Percentiles rank a stretch among this genome's conserved stretches.
Evolutionary conservation across 2,888 invertebrate genomes (phyloP).

Genomic region (Chloroclysta siterata): DNA sequence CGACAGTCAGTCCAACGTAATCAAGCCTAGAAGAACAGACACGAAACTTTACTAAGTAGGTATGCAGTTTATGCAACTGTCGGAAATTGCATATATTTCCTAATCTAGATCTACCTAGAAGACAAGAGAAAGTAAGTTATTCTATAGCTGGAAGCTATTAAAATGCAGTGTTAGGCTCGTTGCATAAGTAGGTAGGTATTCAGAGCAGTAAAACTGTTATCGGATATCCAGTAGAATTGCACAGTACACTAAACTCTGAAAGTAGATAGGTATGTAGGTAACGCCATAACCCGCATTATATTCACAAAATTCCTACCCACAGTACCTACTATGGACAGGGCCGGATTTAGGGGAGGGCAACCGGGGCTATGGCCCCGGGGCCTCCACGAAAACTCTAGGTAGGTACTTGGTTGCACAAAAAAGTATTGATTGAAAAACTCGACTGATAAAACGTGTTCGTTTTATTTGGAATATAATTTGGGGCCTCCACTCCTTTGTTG

Average conservation of each 20-base stretch:
- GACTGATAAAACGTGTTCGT: too few relatives aligned
- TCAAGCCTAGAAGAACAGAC: not conserved
- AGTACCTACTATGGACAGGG: not conserved
- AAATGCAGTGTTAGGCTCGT: conserved; percentile 10
- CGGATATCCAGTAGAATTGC: conserved; percentile 57
- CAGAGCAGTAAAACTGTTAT: conserved; percentile 57
- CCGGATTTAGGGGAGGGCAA: too few relatives aligned
- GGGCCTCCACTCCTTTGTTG: too few relatives aligned
- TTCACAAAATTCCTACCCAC: conserved; percentile 38
- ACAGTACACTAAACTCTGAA: conserved; percentile 29
- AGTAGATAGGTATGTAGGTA: conserved; percentile 7
- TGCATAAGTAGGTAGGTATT: conserved; percentile 38
- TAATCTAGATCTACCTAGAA: conserved; percentile 33
- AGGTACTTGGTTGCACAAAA: too few relatives aligned
- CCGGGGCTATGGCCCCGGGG: too few relatives aligned
- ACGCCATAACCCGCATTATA: conserved; percentile 53
- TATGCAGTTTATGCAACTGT: not conserved
- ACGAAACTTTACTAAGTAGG: not conserved
- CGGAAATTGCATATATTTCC: conserved; percentile 3
- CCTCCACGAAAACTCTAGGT: too few relatives aligned
- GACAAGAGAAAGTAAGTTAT: conserved; percentile 15
- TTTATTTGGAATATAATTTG: too few relatives aligned
- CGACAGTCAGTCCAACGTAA: not conserved
- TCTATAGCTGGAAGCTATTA: conserved; percentile 3
- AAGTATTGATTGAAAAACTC: too few relatives aligned